Percentiles rank a stretch among this genome's conserved stretches.
These are phyloP conservation scores for Monopis laevigella DNA, from an alignment of 2,888 invertebrate genomes.

Conservation along the genomic window DNA sequence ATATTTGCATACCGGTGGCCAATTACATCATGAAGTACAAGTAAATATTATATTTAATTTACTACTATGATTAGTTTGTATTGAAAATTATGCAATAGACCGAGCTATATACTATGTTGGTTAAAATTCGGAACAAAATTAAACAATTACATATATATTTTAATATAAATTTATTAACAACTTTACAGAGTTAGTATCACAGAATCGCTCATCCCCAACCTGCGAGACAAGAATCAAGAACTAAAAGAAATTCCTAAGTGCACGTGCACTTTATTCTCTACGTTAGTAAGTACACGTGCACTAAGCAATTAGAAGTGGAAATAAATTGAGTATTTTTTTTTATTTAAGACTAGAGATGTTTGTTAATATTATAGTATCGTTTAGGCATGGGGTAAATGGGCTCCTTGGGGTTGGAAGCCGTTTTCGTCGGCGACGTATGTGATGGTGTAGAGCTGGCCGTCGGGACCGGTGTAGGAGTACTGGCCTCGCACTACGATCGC, in stretches of 20 bases:
- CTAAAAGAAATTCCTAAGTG: too few relatives aligned
- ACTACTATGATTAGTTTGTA: not conserved
- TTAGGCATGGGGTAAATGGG: slow-evolving; percentile 34
- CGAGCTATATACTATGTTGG: too few relatives aligned
- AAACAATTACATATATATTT: not conserved
- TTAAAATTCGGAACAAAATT: too few relatives aligned
- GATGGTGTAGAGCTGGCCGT: slow-evolving; percentile 53
- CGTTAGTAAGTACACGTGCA: too few relatives aligned
- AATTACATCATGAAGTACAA: too few relatives aligned
- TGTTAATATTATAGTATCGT: slow-evolving; percentile 13
- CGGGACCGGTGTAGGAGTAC: slow-evolving; percentile 44
- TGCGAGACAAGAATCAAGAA: not conserved
- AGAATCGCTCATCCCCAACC: slow-evolving; percentile 7
- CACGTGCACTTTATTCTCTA: too few relatives aligned
- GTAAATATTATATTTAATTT: too few relatives aligned
- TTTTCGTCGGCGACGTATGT: slow-evolving; percentile 58
- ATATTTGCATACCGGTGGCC: too few relatives aligned
- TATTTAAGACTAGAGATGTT: slow-evolving; percentile 13
- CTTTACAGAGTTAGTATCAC: slow-evolving; percentile 3
- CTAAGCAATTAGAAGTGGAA: not conserved
- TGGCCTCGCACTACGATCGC: slow-evolving; percentile 34
- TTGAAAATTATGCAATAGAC: too few relatives aligned
- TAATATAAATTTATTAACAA: slow-evolving; percentile 7
- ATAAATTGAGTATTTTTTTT: not conserved
- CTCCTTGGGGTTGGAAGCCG: slow-evolving; percentile 61